These are phyloP conservation scores for Willowsia nigromaculata DNA, from an alignment of 2,888 invertebrate species.

Conservation along the genomic window DNA sequence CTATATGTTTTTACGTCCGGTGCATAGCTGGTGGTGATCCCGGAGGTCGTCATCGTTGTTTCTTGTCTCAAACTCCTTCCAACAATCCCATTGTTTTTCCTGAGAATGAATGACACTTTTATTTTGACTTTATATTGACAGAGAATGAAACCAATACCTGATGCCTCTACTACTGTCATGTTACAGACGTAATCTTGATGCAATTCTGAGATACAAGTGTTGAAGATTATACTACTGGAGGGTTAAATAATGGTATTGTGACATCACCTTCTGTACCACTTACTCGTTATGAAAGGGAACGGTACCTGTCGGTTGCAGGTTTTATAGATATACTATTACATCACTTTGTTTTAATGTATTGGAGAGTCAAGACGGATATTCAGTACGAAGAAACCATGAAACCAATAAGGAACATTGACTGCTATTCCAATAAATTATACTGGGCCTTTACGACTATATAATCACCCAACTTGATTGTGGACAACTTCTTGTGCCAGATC, in stretches of 20 bases:
- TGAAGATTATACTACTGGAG: conserved; percentile 9
- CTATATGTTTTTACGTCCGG: conserved; percentile 16
- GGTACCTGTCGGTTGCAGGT: too few relatives aligned
- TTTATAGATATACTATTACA: too few relatives aligned
- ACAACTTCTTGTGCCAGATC: conserved; percentile 21
- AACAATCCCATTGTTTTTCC: conserved; percentile 57
- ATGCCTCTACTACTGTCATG: background rate
- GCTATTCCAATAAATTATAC: background rate
- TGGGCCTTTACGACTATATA: background rate
- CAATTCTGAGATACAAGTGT: conserved; percentile 5
- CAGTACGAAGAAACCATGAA: background rate
- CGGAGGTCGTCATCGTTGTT: conserved; percentile 65
- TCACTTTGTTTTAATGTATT: background rate
- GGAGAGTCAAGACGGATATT: background rate
- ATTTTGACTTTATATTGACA: background rate
- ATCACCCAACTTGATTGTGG: background rate
- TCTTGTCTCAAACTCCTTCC: conserved; percentile 57
- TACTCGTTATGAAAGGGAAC: too few relatives aligned
- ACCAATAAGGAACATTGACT: background rate
- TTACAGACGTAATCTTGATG: background rate
- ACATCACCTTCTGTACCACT: background rate
- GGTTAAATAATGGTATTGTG: background rate
- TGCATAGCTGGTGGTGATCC: conserved; percentile 65
- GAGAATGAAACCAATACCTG: conserved; percentile 36
- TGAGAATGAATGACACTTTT: conserved; percentile 57